A percentile compares a stretch with the other conserved stretches of the same genome.
phyloP scores from a whole-genome alignment of 2,888 invertebrate species.

The Petrolisthes manimaculis region DNA sequence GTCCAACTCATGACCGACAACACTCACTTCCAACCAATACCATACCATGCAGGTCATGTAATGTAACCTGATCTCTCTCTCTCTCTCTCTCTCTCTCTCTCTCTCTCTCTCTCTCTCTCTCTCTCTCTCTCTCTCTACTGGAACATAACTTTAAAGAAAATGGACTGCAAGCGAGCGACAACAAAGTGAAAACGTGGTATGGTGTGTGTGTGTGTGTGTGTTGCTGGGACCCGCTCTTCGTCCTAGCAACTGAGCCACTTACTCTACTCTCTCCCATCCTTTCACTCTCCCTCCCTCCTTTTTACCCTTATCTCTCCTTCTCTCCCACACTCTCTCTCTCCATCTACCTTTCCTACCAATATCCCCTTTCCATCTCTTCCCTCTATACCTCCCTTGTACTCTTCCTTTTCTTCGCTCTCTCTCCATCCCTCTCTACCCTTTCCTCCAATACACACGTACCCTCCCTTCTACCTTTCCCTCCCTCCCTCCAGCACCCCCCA shows the following conservation, averaged over 20 bases:
- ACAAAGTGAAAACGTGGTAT: not conserved
- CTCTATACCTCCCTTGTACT: no score
- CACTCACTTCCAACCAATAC: no score
- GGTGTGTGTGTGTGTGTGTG: not conserved
- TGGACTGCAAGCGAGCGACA: not conserved
- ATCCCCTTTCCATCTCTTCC: no score
- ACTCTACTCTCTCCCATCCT: not conserved
- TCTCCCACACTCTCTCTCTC: not conserved
- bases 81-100: not conserved
- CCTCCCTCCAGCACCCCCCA: no score
- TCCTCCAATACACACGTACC: no score
- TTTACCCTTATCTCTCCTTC: no score
- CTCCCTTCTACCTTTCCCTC: no score
- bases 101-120: not conserved
- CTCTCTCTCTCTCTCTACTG: not conserved
- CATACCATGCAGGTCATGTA: no score
- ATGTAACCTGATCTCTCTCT: not conserved
- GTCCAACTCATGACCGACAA: no score
- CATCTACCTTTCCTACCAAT: not conserved
- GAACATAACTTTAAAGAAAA: not conserved
- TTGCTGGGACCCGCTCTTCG: not conserved
- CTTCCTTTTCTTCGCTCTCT: no score
- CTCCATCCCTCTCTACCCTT: no score
- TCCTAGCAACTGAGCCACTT: not conserved
- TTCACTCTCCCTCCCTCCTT: no score